Conservation (phyloP, 2,113 vertebrate species). For the Peromyscus polionotus region DNA sequence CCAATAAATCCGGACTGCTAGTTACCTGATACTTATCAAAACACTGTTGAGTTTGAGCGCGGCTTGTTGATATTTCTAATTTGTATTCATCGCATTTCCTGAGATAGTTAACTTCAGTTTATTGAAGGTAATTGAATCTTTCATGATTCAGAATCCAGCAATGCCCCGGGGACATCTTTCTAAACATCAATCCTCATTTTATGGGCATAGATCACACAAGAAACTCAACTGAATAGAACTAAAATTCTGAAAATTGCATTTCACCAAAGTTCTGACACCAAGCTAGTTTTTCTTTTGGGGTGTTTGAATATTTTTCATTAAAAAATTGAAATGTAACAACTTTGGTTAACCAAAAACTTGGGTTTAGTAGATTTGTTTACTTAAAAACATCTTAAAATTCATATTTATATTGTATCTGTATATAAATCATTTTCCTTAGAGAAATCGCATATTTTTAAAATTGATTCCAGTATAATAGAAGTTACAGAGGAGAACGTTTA, state of each 20-base stretch:
- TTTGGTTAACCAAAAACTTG: conserved; percentile 17
- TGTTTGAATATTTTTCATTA: conserved; percentile 34
- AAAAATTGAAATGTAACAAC: conserved; percentile 38
- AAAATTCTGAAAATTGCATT: conserved; percentile 75
- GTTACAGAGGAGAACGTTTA: not conserved
- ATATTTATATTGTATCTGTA: conserved; percentile 15
- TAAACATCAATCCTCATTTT: conserved; percentile 81
- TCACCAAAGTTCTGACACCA: conserved; percentile 55
- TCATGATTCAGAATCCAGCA: conserved; percentile 73
- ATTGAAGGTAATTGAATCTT: conserved; percentile 84
- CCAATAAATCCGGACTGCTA: conserved; percentile 59
- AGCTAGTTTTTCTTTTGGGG: conserved; percentile 52
- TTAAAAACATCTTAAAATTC: not conserved
- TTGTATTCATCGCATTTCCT: conserved; percentile 76
- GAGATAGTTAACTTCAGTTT: conserved; percentile 82
- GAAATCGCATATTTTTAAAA: not conserved
- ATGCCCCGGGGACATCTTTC: conserved; percentile 73
- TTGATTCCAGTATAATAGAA: conserved; percentile 4
- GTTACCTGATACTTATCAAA: conserved; percentile 65
- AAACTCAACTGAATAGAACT: conserved; percentile 67
- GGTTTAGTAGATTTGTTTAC: not conserved
- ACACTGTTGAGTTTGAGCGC: conserved; percentile 49
- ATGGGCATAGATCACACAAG: conserved; percentile 74
- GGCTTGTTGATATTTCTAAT: conserved; percentile 73
- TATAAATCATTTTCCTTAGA: not conserved